phyloP scores from a whole-genome alignment of 2,113 vertebrate genomes.

The Psittacara wagleri region DNA sequence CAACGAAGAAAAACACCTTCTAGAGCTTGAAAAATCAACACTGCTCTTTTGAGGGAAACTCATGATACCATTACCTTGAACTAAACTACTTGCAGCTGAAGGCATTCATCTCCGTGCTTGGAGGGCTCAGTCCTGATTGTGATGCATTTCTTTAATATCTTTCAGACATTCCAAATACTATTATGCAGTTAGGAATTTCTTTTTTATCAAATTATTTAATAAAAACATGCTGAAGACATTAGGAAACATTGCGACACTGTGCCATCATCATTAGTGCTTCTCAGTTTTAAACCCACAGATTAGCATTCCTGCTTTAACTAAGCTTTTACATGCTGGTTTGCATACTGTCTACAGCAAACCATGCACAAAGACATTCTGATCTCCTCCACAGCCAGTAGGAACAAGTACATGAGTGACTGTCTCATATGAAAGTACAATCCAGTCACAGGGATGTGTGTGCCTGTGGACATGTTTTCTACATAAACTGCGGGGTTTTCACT shows the following conservation, averaged over 20 bases:
- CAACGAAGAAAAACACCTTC: not conserved
- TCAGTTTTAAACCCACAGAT: not conserved
- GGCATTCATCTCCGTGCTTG: fast-evolving
- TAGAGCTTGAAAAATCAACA: not conserved
- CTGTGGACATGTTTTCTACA: not conserved
- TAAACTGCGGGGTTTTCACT: fast-evolving
- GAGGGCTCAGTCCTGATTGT: not conserved
- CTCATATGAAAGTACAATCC: not conserved
- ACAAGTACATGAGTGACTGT: not conserved
- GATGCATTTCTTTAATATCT: conserved; percentile 2
- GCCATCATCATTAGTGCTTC: not conserved
- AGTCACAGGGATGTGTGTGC: not conserved
- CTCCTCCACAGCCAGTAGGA: not conserved
- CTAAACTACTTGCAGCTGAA: not conserved
- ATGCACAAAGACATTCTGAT: not conserved
- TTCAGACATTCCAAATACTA: not conserved
- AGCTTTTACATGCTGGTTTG: conserved; percentile 22
- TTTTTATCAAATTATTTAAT: not conserved
- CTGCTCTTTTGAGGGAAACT: not conserved
- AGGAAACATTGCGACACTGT: not conserved
- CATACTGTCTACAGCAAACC: not conserved
- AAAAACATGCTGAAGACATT: not conserved
- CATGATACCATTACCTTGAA: fast-evolving
- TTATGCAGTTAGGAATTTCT: not conserved
- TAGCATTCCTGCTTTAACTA: conserved; percentile 26